Evolutionary conservation across 2,888 invertebrate species (phyloP), one percentile per base, ranked within the genome.

Genomic region (Drosophila nigricruria): DNA sequence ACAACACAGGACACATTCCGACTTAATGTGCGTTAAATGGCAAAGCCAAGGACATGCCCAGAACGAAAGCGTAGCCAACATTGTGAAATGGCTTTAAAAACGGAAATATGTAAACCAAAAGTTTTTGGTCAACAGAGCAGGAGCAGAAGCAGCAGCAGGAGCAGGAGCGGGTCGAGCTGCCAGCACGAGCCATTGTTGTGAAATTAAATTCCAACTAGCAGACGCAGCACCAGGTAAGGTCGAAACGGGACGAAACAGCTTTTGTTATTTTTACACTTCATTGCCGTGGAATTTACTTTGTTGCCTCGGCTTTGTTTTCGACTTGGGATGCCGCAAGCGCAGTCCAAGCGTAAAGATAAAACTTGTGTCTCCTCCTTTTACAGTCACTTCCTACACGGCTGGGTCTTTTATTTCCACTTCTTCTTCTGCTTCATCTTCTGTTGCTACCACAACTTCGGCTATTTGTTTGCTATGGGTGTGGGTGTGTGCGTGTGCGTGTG

Each of bases 241-340:
- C 42, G 52, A 23, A 34, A 20, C 30, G 47, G 59, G 59, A 64
- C 32, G 58, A 66, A 81, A 67, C 70, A 79, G 88, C 88, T 85
- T 88, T 85, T 88, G 84, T 85, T 85, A 84, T 85, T 85, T 85
- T 86, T 86, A 89, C 88, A 86, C 86, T 86, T 86, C 86, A 89
- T 86, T 86, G 86, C 89, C 81, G 77, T 82, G 77, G 88, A 87
- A 86, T 89, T 88, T 86, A 84, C 84, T 88, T 84, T 86, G 84
- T 86, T 83, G 78, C 72, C 57, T 65, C 36, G 68, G 73, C 81
- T 82, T 84, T 86, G 83, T 83, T 86, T 84, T 81, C 83, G 61
- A 77, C 82, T 73, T 72, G 75, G 75, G 74, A 54, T 75, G 83
- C 77, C 86, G 70, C 77, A 83, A 77, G 72, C 67, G 67, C 72